A percentile compares a stretch with the other conserved stretches of the same genome.
phyloP scores from a whole-genome alignment of 2,797 vertebrate species.

The Phoebastria nigripes region DNA sequence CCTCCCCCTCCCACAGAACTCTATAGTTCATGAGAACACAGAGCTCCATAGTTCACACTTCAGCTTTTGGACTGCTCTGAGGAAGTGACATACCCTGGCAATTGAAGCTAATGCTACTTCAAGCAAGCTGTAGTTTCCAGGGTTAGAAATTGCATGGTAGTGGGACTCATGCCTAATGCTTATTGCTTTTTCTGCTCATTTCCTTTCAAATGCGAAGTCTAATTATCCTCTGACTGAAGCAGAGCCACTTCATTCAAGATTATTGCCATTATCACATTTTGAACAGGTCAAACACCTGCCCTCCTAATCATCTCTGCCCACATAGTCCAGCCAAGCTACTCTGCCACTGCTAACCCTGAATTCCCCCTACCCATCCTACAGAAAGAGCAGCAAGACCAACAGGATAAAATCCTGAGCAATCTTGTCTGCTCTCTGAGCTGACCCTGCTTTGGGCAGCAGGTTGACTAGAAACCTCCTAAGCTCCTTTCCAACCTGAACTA shows the following conservation, averaged over 20 bases:
- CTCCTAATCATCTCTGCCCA: neutral
- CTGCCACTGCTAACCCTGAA: neutral
- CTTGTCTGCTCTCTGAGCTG: neutral
- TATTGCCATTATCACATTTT: neutral
- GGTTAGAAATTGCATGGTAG: neutral
- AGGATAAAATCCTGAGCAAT: neutral
- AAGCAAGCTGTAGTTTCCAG: neutral
- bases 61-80: neutral
- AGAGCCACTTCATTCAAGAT: neutral
- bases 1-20: neutral
- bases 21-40: neutral
- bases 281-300: neutral
- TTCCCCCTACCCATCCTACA: neutral
- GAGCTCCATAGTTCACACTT: neutral
- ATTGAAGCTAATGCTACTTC: neutral
- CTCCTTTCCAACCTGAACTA: neutral
- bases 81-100: neutral
- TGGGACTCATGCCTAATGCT: neutral
- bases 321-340: neutral
- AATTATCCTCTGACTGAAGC: neutral
- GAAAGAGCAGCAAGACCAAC: neutral
- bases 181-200: neutral
- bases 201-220: neutral
- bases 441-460: neutral
- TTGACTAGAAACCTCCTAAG: neutral